phyloP scores from a whole-genome alignment of 2,888 invertebrate genomes.

The Troides oblongomaculatus region DNA sequence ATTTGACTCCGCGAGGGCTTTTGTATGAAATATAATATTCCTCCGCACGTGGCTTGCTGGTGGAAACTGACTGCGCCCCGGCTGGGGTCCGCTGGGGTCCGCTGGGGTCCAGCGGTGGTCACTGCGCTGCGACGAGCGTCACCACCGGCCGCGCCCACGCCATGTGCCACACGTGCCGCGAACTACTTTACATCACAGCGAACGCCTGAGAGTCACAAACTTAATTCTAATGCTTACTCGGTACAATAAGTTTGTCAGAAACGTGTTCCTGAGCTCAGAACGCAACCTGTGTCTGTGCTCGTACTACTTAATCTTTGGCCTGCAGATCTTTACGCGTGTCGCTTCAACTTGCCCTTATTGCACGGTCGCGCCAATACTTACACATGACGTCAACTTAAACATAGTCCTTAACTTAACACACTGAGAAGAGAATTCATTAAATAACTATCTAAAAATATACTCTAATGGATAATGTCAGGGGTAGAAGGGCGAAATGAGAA shows the following conservation, averaged over 20 bases:
- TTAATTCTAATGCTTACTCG: slow-evolving; percentile 52
- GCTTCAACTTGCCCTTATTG: slow-evolving; percentile 48
- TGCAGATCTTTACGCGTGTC: slow-evolving; percentile 70
- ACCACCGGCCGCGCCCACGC: too few species aligned
- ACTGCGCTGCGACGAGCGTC: too few species aligned
- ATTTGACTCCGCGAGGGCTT: too few species aligned
- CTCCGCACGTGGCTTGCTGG: too few species aligned
- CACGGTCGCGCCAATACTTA: slow-evolving; percentile 53
- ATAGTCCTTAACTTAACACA: slow-evolving; percentile 35
- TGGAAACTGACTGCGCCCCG: too few species aligned
- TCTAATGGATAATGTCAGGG: slow-evolving; percentile 39
- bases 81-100: too few species aligned
- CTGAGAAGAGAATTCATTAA: slow-evolving; percentile 36
- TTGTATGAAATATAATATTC: too few species aligned
- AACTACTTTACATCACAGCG: slow-evolving; percentile 76
- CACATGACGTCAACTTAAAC: slow-evolving; percentile 33
- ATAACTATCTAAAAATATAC: slow-evolving; percentile 37
- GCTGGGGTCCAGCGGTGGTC: too few species aligned
- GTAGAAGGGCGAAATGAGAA: slow-evolving; percentile 40
- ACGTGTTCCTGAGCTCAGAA: slow-evolving; percentile 44
- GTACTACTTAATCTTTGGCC: slow-evolving; percentile 73
- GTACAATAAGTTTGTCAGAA: slow-evolving; percentile 55
- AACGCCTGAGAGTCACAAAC: slow-evolving; percentile 73
- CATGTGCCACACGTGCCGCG: slow-evolving; percentile 34
- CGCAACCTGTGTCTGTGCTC: slow-evolving; percentile 42